Evolutionary conservation across 2,888 invertebrate species (phyloP).

Genomic region (Phasia obesa): DNA sequence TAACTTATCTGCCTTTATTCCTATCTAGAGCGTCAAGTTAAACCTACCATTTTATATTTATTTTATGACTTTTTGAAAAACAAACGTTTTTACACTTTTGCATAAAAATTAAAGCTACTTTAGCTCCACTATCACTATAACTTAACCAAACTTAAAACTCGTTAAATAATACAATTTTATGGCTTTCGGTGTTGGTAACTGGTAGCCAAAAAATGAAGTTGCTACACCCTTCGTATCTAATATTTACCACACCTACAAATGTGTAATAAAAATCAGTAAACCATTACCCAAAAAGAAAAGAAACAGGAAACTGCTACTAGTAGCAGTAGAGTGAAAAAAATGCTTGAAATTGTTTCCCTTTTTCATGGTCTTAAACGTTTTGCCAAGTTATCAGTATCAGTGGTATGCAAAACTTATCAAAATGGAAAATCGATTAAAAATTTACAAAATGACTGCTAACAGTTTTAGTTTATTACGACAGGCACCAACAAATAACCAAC

Average conservation of each 20-base stretch:
- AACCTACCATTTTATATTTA: no score
- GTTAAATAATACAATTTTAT: background rate
- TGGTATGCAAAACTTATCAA: conserved; percentile 70
- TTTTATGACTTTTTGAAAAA: no score
- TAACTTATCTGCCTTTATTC: no score
- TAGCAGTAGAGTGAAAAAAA: background rate
- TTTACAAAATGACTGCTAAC: conserved; percentile 60
- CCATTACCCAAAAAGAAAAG: background rate
- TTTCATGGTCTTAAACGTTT: conserved; percentile 58
- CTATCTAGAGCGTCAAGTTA: no score
- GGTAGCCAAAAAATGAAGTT: background rate
- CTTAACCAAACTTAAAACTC: background rate
- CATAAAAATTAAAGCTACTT: no score
- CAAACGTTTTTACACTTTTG: no score
- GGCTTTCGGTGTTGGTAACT: background rate
- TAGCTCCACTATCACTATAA: background rate
- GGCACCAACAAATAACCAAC: conserved; percentile 20
- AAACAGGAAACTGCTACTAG: background rate
- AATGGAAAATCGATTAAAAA: conserved; percentile 74
- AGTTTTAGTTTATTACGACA: conserved; percentile 54
- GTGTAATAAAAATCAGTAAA: conserved; percentile 22
- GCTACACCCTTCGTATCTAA: background rate
- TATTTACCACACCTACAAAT: conserved; percentile 44
- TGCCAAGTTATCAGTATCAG: conserved; percentile 56
- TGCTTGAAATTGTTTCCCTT: conserved; percentile 22